Evolutionary conservation across 1,140 invertebrate genomes (phyloP).

Genomic region (Mycetomoellerius zeteki): DNA sequence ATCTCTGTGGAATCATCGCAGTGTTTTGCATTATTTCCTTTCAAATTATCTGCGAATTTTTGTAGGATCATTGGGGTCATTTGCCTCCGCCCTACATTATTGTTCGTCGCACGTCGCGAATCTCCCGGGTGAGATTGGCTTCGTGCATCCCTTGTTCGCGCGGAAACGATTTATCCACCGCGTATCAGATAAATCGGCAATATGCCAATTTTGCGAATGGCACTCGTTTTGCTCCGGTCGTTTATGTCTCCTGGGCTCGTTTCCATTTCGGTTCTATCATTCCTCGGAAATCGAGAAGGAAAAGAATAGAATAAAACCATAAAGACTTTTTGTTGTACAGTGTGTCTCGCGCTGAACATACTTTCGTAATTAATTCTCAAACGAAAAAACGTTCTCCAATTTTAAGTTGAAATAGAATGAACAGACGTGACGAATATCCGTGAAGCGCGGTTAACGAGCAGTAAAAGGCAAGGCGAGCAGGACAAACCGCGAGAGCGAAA

Average conservation of each 20-base stretch:
- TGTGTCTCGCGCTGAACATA: not conserved
- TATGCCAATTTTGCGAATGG: constrained; percentile 65
- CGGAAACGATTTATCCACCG: constrained; percentile 64
- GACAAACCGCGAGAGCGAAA: constrained; percentile 64
- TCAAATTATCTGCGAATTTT: constrained; percentile 66
- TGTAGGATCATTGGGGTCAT: constrained; percentile 12
- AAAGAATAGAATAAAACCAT: not conserved
- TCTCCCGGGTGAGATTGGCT: constrained; percentile 82
- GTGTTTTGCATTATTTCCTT: constrained; percentile 10
- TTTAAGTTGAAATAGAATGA: not conserved
- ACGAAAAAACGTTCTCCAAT: not conserved
- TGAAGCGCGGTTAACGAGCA: constrained; percentile 10
- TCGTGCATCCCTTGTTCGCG: constrained; percentile 59
- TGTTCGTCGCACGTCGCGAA: constrained; percentile 43
- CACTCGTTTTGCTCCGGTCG: constrained; percentile 31
- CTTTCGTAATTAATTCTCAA: not conserved
- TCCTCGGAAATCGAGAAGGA: not conserved
- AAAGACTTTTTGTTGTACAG: not conserved
- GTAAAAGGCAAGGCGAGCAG: constrained; percentile 41
- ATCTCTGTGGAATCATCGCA: not conserved
- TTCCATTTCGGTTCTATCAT: not conserved
- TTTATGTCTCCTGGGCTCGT: constrained; percentile 29
- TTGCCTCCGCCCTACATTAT: constrained; percentile 12
- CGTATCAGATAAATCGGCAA: constrained; percentile 56
- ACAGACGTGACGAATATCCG: not conserved